Conservation (phyloP, 1,140 invertebrate genomes). For the Drosophila eugracilis region DNA sequence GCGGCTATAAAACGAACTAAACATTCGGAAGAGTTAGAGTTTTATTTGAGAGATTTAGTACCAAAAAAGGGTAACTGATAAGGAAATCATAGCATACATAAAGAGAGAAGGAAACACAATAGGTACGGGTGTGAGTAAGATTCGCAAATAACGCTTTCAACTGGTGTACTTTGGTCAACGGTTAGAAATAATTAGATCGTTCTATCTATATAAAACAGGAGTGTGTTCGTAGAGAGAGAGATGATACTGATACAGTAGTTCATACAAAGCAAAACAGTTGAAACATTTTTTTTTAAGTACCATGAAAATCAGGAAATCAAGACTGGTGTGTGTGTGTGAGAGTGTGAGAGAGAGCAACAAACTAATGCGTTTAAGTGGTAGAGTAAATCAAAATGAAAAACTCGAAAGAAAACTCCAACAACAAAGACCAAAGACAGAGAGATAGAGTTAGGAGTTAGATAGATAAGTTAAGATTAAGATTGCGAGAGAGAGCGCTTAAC, state of each 20-base stretch:
- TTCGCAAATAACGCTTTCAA: constrained; percentile 55
- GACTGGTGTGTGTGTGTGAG: constrained; percentile 25
- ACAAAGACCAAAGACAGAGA: constrained; percentile 65
- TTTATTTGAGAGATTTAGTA: constrained; percentile 38
- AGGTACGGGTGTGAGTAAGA: constrained; percentile 24
- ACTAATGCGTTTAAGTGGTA: constrained; percentile 51
- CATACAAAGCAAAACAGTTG: constrained; percentile 47
- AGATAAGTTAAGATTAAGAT: constrained; percentile 51
- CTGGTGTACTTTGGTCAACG: constrained; percentile 53
- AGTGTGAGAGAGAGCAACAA: constrained; percentile 35
- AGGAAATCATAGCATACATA: constrained; percentile 9
- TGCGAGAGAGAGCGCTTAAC: constrained; percentile 58
- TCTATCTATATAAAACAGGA: constrained; percentile 32
- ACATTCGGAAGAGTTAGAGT: constrained; percentile 34
- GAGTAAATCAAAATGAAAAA: constrained; percentile 32
- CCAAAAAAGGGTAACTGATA: constrained; percentile 22
- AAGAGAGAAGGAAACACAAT: constrained; percentile 13
- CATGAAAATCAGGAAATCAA: constrained; percentile 49
- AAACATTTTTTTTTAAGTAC: constrained; percentile 20
- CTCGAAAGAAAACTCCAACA: constrained; percentile 50
- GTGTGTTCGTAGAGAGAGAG: constrained; percentile 21
- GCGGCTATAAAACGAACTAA: constrained; percentile 47
- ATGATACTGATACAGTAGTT: no score
- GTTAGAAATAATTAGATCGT: constrained; percentile 38
- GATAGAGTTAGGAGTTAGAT: constrained; percentile 50